Evolutionary conservation across 2,888 invertebrate genomes (phyloP).

Genomic region (Eupithecia insigniata): DNA sequence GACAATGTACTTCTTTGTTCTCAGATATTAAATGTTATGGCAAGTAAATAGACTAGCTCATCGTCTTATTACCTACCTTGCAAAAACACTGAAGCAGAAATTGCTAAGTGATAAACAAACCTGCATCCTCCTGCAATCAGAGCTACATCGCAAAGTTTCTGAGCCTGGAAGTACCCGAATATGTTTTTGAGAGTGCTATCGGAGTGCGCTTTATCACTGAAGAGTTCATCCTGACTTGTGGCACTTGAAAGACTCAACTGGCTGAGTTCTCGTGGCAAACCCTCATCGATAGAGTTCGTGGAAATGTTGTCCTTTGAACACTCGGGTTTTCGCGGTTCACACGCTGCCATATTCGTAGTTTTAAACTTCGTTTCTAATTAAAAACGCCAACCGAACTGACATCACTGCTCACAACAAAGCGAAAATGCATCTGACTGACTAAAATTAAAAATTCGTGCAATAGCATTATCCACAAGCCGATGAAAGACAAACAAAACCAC

Average conservation of each 20-base stretch:
- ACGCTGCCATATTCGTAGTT: conserved; percentile 67
- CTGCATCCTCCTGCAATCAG: conserved; percentile 91
- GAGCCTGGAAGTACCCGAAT: conserved; percentile 91
- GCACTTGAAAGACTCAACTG: conserved; percentile 87
- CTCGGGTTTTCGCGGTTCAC: conserved; percentile 74
- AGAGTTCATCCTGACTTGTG: conserved; percentile 90
- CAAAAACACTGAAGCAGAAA: conserved; percentile 25
- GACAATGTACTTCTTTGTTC: conserved; percentile 20
- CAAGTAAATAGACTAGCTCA: background rate
- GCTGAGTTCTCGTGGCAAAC: conserved; percentile 87
- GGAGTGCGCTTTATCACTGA: conserved; percentile 91
- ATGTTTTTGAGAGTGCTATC: conserved; percentile 92
- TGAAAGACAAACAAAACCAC: conserved; percentile 8
- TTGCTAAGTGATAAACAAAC: conserved; percentile 60
- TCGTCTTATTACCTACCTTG: background rate
- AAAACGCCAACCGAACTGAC: conserved; percentile 16
- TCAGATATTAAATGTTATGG: background rate
- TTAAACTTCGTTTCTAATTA: background rate
- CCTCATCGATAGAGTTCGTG: conserved; percentile 83
- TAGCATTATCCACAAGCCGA: background rate
- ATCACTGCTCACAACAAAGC: conserved; percentile 26
- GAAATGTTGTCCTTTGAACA: conserved; percentile 77
- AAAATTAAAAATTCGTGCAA: conserved; percentile 9
- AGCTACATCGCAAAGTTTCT: conserved; percentile 94
- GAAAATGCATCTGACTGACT: conserved; percentile 17